Base-by-base conservation (phyloP, 2,797 vertebrate genomes). In the Cossypha niveicapilla region DNA sequence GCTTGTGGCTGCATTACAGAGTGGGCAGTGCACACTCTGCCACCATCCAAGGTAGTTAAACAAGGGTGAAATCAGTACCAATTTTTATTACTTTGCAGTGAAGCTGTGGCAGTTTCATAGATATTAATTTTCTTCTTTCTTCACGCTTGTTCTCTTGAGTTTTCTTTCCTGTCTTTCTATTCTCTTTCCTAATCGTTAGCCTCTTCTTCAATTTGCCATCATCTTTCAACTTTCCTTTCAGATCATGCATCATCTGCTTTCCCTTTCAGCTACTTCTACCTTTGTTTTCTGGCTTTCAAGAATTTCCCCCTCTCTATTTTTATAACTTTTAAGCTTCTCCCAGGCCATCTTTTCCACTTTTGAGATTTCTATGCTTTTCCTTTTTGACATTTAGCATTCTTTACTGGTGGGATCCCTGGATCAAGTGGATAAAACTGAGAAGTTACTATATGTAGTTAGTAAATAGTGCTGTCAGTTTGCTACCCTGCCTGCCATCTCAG, bases 121-220 rank as follows among this genome's bases (percentile, higher is more conserved):
- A 6, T 76, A 28, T 30, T 72, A 7, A 30, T 88, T 91, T 67
- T 83, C 25, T 62, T 75, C 9, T 67, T 83, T 88, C 30, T 47
- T 60, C 18, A 13, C 56, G 47, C 10, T 73, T 37, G 8, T 47
- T 87, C 24, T 70, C 25, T 24, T 58, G 28, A 50, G 11, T 37
- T 92, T 54, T 42, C 7, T 82, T 90, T 60, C 25, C 5, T 65
- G 18, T 82, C 34, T 77, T 67, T 48, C 28, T 19, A 18, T 62
- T 80, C 42, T 72, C 22, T 73, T 85, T 89, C 72, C 42, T 68
- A 19, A 84, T 32, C n/a, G 10, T 19, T 11, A 57, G 5, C 6
- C 24, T 28, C 54, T n/a, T n/a, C 42, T n/a, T 88, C 70, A 72
- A 5, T 30, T 83, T 0, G 0, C 13, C 1, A 1, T 41, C 1